Conservation (phyloP, 1,140 invertebrate species). For the Drosophila ficusphila region DNA sequence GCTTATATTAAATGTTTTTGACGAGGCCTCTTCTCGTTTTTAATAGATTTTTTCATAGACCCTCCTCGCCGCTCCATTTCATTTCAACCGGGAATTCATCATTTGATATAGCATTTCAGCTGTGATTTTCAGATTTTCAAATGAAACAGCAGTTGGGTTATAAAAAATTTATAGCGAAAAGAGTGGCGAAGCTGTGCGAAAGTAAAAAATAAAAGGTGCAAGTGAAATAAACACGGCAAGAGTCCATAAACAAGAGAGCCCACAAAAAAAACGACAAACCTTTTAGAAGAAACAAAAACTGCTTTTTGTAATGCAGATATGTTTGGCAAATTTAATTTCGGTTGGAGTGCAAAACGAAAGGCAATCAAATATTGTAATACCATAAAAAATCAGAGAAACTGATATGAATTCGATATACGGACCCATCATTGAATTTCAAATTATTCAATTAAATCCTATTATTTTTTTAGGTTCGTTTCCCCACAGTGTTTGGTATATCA, state of each 20-base stretch:
- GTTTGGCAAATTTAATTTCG: neutral
- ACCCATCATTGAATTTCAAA: no score
- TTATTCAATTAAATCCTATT: neutral
- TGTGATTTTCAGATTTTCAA: conserved; percentile 63
- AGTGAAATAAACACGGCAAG: conserved; percentile 23
- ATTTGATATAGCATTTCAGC: conserved; percentile 48
- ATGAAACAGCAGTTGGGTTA: conserved; percentile 30
- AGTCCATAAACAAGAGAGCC: conserved; percentile 19
- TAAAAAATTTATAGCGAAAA: conserved; percentile 62
- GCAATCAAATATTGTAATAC: neutral
- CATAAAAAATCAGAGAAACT: conserved; percentile 4
- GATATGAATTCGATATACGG: no score
- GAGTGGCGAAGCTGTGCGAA: conserved; percentile 17
- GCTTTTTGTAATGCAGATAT: neutral
- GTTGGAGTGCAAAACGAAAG: neutral
- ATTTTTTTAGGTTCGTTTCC: neutral
- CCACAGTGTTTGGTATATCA: neutral
- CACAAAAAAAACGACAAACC: neutral
- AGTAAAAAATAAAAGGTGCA: conserved; percentile 38
- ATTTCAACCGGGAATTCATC: conserved; percentile 36
- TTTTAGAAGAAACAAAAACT: conserved; percentile 7
- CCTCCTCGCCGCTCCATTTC: conserved; percentile 10
- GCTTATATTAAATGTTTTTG: conserved; percentile 35
- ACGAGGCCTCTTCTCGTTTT: neutral
- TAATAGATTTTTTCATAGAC: conserved; percentile 34